Evolutionary conservation across 2,113 vertebrate genomes (phyloP), one percentile per base, ranked within the genome.

Genomic region (Lophotis ruficrista): DNA sequence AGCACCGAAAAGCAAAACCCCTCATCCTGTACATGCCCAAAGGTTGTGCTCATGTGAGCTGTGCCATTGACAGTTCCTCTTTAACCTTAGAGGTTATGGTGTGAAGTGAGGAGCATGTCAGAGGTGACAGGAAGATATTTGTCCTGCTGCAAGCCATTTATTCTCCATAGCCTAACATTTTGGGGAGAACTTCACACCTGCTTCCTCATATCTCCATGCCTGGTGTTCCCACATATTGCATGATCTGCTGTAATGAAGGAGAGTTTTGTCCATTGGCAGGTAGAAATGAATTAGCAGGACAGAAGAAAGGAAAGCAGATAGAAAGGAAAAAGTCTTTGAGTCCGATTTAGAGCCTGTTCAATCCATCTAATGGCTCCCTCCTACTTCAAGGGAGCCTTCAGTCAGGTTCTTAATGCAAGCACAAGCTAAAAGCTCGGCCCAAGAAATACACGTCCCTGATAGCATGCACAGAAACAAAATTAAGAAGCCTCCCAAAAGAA

Each of bases 401-500:
- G 84, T 65, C 71, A 94, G 41, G 47, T 84, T 84, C 57, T 79
- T 58, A 84, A 65, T 23, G 58, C 54, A 91, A 93, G 84, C 62
- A 60, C 35, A 94, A 93, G 83, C 50, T 60, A 76, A 83, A 83
- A 94, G 76, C 64, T 86, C 37, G 88, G 82, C 77, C 47, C 69
- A 83, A 84, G 66, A 94, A 94, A 87, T 30, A 50, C 30, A 23
- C 4, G 87, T 96, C 70, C 95, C 94, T 96, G 95, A 96, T 94
- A 95, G 96, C 71, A 66, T 6, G 31, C 64, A 93, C 38, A 83
- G 87, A 94, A 96, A 94, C 60, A 89, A 88, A 91, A 92, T 51
- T 69, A 91, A 93, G 87, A 85, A 95, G 69, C 69, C 53, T 97
- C 92, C 91, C 94, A 83, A 96, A 97, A 97, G 90, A 96, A 97